Conservation (phyloP, 2,113 vertebrate species). For the Tupaia chinensis region DNA sequence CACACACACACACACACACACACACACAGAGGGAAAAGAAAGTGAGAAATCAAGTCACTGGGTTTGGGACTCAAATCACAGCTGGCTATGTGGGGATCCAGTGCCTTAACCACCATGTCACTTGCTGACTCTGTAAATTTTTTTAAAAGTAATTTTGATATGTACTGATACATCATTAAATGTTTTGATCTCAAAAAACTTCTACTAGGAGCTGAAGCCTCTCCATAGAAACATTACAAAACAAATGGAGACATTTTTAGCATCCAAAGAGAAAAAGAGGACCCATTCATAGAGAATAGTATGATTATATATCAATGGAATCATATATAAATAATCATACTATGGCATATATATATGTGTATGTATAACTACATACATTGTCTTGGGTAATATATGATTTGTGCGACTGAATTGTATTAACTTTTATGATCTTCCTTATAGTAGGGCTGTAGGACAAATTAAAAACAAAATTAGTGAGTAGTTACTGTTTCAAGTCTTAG, state of each 20-base stretch:
- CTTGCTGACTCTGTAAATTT: too few species aligned
- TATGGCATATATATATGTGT: too few species aligned
- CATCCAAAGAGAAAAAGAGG: neutral
- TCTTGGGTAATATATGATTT: neutral
- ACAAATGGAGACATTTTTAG: neutral
- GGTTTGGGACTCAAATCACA: too few species aligned
- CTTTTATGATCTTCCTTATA: neutral
- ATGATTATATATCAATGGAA: neutral
- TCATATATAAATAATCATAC: too few species aligned
- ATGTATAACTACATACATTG: neutral
- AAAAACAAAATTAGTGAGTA: conserved; percentile 19
- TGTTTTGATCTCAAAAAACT: conserved; percentile 23
- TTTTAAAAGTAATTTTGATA: neutral
- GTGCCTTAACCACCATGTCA: too few species aligned
- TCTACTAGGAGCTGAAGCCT: neutral
- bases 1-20: too few species aligned
- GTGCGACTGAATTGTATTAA: neutral
- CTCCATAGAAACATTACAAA: neutral
- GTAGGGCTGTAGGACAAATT: neutral
- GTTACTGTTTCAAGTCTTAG: neutral
- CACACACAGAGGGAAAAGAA: too few species aligned
- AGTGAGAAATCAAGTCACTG: too few species aligned
- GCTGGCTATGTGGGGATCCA: too few species aligned
- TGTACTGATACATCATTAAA: neutral
- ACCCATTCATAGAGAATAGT: neutral